A percentile compares a stretch with the other conserved stretches of the same genome.
These are phyloP conservation scores for Apocheima hispidaria DNA, from an alignment of 2,888 invertebrate genomes.

Conservation along the genomic window DNA sequence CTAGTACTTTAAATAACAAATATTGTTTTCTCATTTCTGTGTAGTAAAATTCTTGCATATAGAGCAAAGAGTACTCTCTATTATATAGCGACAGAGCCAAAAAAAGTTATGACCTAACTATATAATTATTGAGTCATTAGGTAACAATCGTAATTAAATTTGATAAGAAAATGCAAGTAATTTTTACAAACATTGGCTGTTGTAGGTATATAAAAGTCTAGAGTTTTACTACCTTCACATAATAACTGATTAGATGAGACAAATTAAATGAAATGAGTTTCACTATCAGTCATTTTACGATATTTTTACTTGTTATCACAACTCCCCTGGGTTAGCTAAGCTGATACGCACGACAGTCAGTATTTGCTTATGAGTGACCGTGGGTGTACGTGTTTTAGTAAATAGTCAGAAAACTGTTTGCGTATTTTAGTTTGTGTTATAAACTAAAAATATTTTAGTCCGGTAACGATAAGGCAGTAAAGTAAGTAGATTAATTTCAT, in stretches of 20 bases:
- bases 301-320: constrained; percentile 29
- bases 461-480: background rate
- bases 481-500: background rate
- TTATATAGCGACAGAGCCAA: too few relatives aligned
- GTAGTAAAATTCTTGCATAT: too few relatives aligned
- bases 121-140: background rate
- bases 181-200: constrained; percentile 1
- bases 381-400: constrained; percentile 33
- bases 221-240: background rate
- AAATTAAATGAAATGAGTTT: constrained; percentile 26
- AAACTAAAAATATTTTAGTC: background rate
- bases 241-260: constrained; percentile 9
- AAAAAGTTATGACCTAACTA: too few relatives aligned
- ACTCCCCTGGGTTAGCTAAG: constrained; percentile 23
- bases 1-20: too few relatives aligned
- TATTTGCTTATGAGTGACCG: constrained; percentile 40
- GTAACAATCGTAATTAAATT: background rate
- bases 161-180: background rate
- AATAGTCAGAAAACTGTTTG: constrained; percentile 7
- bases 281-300: constrained; percentile 20
- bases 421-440: background rate
- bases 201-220: background rate
- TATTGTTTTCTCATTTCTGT: too few relatives aligned
- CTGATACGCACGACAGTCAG: constrained; percentile 33
- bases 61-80: too few relatives aligned